Base-by-base conservation (phyloP, 1,140 invertebrate genomes). In the Conus ventricosus region DNA sequence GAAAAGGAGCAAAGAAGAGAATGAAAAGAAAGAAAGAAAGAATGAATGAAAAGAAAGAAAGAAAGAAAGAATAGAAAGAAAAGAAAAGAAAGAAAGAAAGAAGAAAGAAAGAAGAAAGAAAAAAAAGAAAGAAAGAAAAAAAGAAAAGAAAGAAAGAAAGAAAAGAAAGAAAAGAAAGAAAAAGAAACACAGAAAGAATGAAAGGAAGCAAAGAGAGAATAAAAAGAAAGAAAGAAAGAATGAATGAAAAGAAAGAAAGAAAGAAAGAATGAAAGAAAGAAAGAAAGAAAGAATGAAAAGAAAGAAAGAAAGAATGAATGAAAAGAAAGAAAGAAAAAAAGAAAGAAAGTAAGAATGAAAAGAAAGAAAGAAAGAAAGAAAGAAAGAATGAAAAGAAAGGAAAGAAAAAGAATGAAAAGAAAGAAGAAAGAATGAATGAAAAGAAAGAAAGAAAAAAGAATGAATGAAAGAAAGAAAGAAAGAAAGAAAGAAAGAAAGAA, bases 361-460 rank as follows among this genome's bases (percentile, higher is more conserved):
- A 83, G 81, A 55, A 53, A 53, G 51, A 39, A 53, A 53, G 63
- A 63, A n/a, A 57, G 81, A 83, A 53, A 83, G 81, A 55, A 53
- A 53, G 51, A 39, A 53, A 53, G 81, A 39, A 83, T 5, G 23
- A 20, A 55, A 10, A 83, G 20, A 51, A 51, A 53, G 39, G 51
- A 23, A 17, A 8, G 81, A 25, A 39, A 23, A 8, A 83, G 81
- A 20, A 39, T 17, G 20, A 51, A 83, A 53, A 83, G 81, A 55
- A 53, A 53, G 51, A 39, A 53, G 81, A 83, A 39, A 51, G 39
- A 83, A 39, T 4, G 81, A 83, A 39, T 3, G 8, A 83, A 20
- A 10, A 20, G 5, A 53, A 10, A 39, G 5, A 5, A 10, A 39
- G 5, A 39, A 3, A 39, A 51, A 8, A 10, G 8, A 51, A 39